Evolutionary conservation across 2,797 vertebrate species (phyloP).

Genomic region (Arctocebus calabarensis): DNA sequence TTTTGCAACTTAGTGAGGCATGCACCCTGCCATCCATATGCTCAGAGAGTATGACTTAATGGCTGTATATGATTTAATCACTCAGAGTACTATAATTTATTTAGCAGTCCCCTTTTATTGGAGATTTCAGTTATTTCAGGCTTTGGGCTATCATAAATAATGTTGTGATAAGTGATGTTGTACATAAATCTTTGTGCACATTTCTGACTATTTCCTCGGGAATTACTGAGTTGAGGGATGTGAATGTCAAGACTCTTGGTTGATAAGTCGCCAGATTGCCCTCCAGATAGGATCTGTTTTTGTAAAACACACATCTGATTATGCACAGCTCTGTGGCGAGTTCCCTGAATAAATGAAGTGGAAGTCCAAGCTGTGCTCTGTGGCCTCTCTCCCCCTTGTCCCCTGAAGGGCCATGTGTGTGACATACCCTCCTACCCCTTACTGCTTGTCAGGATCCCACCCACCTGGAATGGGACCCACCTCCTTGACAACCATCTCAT

Average conservation of each 20-base stretch:
- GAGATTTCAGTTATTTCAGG: constrained; percentile 57
- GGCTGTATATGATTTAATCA: constrained; percentile 45
- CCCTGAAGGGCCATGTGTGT: neutral
- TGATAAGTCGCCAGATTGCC: constrained; percentile 27
- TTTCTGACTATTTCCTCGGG: constrained; percentile 68
- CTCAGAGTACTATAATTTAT: constrained; percentile 45
- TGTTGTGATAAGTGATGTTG: constrained; percentile 52
- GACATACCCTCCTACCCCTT: neutral
- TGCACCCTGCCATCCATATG: neutral
- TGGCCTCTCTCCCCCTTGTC: rapidly evolving
- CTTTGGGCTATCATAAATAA: constrained; percentile 69
- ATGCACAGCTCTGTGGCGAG: neutral
- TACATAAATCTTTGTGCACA: constrained; percentile 47
- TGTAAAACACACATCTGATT: neutral
- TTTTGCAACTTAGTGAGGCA: neutral
- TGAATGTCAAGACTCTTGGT: neutral
- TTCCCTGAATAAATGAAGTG: neutral
- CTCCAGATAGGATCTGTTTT: neutral
- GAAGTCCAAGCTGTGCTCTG: neutral
- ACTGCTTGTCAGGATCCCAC: neutral
- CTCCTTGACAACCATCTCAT: neutral
- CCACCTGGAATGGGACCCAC: neutral
- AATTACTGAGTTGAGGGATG: constrained; percentile 56
- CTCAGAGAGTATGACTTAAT: constrained; percentile 57
- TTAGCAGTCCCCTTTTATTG: constrained; percentile 46